Evolutionary conservation across 2,888 invertebrate genomes (phyloP), one percentile per base, ranked within the genome.

Genomic region (Dryomyza anilis): DNA sequence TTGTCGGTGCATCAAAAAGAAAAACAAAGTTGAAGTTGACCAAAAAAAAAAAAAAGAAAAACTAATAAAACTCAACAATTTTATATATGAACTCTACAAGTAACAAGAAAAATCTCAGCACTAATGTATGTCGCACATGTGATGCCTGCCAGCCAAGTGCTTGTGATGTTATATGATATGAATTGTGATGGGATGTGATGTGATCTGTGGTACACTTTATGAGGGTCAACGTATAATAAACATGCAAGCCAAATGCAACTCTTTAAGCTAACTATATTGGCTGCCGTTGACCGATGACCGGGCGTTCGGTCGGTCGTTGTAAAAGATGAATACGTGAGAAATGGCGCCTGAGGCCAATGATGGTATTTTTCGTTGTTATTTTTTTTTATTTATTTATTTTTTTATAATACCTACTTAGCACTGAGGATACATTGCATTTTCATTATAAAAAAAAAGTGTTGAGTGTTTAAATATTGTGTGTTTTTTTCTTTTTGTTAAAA

Each of bases 141-240:
- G n/a, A n/a, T n/a, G n/a, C n/a, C n/a, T n/a, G n/a, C n/a, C n/a
- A n/a, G n/a, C n/a, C n/a, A n/a, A n/a, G n/a, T n/a, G n/a, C n/a
- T n/a, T n/a, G n/a, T n/a, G 27, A 50, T 21, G 46, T 14, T 27
- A 23, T 10, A n/a, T n/a, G n/a, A 10, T 27, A 27, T 27, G 27
- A 27, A 29, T 14, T 27, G 50, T 50, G 46, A 25, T 14, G 50
- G 10, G 3, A 50, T 27, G 50, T 5, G 19, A 30, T 30, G 53
- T 19, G 33, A 43, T 23, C 33, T 23, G 33, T 50, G 59, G 36
- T 23, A 60, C 48, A 50, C 59, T 60, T 60, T 60, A 60, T 48
- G 59, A 50, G 59, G 59, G 59, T 50, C 59, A 60, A 50, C 48
- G 59, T 33, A 21, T 50, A 8, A 33, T 33, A 50, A 60, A 60